Conservation (phyloP, 2,797 vertebrate genomes). For the Mus spretus region DNA sequence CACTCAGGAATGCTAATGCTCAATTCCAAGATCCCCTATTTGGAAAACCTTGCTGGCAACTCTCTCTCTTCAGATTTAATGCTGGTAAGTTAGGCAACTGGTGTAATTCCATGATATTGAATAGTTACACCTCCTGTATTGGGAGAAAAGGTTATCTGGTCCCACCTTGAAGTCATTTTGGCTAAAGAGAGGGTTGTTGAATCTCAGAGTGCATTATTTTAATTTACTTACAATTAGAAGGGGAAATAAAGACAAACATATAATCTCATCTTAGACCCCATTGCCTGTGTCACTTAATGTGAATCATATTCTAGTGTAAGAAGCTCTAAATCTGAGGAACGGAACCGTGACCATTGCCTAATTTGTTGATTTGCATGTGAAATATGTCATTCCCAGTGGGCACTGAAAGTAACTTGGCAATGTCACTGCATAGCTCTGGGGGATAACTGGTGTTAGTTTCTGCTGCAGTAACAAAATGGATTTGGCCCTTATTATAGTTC, state of each 20-base stretch:
- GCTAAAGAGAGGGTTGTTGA: conserved; percentile 26
- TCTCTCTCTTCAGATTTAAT: neutral
- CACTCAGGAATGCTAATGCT: neutral
- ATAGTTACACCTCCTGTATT: neutral
- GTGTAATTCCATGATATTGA: conserved; percentile 17
- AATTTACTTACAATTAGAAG: conserved; percentile 64
- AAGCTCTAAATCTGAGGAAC: conserved; percentile 74
- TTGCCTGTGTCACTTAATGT: conserved; percentile 51
- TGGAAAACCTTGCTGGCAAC: neutral
- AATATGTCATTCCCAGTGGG: conserved; percentile 67
- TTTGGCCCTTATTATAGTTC: conserved; percentile 79
- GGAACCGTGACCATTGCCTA: conserved; percentile 59
- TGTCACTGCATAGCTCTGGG: conserved; percentile 69
- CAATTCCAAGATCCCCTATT: neutral
- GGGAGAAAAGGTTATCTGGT: conserved; percentile 20
- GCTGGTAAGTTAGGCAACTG: neutral
- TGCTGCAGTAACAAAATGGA: conserved; percentile 72
- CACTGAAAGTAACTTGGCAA: conserved; percentile 72
- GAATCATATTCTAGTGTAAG: conserved; percentile 54
- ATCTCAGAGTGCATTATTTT: conserved; percentile 54
- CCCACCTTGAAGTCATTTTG: neutral
- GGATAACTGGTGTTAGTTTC: conserved; percentile 79
- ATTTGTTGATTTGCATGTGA: conserved; percentile 83
- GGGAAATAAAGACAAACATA: conserved; percentile 62
- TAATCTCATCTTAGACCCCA: conserved; percentile 22